These are phyloP conservation scores for Pollenia griseotomentosa DNA, from an alignment of 2,888 invertebrate genomes.

Conservation along the genomic window DNA sequence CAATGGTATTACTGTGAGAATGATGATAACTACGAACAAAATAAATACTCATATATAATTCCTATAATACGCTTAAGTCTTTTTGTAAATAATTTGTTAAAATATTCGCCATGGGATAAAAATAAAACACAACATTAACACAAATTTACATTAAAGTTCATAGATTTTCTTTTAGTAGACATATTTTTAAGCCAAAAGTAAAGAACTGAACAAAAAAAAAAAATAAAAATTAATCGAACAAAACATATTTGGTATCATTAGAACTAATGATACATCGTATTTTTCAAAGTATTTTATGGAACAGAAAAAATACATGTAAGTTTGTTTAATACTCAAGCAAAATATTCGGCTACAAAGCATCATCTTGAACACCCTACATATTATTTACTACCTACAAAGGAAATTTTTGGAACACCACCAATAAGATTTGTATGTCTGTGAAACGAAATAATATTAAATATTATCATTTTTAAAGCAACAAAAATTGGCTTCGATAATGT, in stretches of 20 bases:
- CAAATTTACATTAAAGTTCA: slow-evolving; percentile 24
- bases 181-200: slow-evolving; percentile 47
- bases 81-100: slow-evolving; percentile 22
- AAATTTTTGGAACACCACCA: too few species aligned
- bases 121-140: slow-evolving; percentile 21
- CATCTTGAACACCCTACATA: too few species aligned
- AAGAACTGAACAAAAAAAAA: not conserved
- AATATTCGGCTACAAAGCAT: slow-evolving; percentile 4
- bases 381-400: too few species aligned
- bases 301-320: not conserved
- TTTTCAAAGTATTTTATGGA: not conserved
- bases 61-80: slow-evolving; percentile 31
- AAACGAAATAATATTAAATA: too few species aligned
- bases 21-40: not conserved
- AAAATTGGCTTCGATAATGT: too few species aligned
- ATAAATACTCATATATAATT: slow-evolving; percentile 18
- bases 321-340: not conserved
- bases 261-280: slow-evolving; percentile 31
- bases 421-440: too few species aligned
- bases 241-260: slow-evolving; percentile 37
- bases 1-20: not conserved
- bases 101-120: not conserved
- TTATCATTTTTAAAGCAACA: too few species aligned
- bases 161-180: slow-evolving; percentile 36
- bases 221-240: slow-evolving; percentile 11